Percentiles rank a stretch among this genome's conserved stretches.
Evolutionary conservation across 1,140 invertebrate genomes (phyloP).

Genomic region (Ceratitis capitata): DNA sequence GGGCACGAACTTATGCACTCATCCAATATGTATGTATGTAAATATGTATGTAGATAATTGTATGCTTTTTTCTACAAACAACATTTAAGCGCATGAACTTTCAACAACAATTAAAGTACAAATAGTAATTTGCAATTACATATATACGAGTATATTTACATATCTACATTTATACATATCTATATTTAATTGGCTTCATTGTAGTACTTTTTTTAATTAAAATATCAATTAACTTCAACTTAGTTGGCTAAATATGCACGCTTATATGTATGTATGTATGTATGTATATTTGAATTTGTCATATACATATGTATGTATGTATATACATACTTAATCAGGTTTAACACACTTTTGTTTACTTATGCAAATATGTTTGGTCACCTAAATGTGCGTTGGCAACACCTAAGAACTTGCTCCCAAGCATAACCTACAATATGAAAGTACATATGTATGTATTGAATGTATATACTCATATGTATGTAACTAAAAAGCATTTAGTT

Average conservation of each 20-base stretch:
- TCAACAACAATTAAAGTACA: background rate
- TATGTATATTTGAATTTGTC: too few species aligned
- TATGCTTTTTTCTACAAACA: too few species aligned
- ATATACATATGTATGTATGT: too few species aligned
- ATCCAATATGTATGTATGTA: too few species aligned
- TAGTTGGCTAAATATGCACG: background rate
- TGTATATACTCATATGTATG: background rate
- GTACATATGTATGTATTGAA: background rate
- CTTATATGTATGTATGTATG: too few species aligned
- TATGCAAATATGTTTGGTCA: background rate
- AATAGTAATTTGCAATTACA: too few species aligned
- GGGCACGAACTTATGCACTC: too few species aligned
- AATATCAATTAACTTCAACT: background rate
- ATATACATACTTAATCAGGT: background rate
- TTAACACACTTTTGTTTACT: background rate
- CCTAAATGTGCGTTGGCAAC: background rate
- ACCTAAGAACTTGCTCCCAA: background rate
- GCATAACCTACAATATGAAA: too few species aligned
- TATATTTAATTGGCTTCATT: background rate
- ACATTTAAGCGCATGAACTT: too few species aligned
- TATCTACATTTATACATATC: too few species aligned
- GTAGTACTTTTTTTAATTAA: background rate
- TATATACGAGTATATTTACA: too few species aligned
- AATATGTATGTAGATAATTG: too few species aligned
- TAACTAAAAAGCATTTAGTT: background rate